Evolutionary conservation across 2,113 vertebrate species (phyloP).

Genomic region (Oryzias woworae): DNA sequence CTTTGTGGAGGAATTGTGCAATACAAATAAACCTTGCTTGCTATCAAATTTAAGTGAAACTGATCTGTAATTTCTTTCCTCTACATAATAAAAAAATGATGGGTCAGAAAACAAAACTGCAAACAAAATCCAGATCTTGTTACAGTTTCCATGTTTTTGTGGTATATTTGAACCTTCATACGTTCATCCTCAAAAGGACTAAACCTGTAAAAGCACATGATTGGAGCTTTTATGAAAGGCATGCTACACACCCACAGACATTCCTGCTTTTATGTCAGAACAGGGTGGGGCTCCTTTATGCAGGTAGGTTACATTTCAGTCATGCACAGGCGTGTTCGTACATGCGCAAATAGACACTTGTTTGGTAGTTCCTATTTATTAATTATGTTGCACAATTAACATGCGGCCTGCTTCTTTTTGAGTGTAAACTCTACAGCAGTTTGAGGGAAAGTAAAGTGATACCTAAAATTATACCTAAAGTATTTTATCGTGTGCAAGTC

Average conservation of each 20-base stretch:
- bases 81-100: constrained; percentile 18
- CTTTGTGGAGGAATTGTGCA: no score
- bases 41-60: constrained; percentile 38
- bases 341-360: constrained; percentile 6
- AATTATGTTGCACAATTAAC: constrained; percentile 8
- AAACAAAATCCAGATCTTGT: constrained; percentile 52
- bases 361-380: constrained; percentile 13
- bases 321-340: constrained; percentile 24
- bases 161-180: constrained; percentile 9
- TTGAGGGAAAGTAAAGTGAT: no score
- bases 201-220: constrained; percentile 11
- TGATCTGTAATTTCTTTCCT: constrained; percentile 28
- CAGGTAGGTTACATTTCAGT: constrained; percentile 29
- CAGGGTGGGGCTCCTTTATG: constrained; percentile 24
- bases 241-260: constrained; percentile 26
- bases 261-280: constrained; percentile 10
- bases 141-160: constrained; percentile 31
- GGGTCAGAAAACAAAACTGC: constrained; percentile 8
- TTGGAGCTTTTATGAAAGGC: constrained; percentile 24
- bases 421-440: no score
- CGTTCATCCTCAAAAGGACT: constrained; percentile 7
- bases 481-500: no score
- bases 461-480: no score
- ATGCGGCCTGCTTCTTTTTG: constrained; percentile 1
- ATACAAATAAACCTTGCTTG: no score